These are phyloP conservation scores for Sinocyclocheilus rhinocerous DNA, from an alignment of 2,113 vertebrate genomes.

Conservation along the genomic window DNA sequence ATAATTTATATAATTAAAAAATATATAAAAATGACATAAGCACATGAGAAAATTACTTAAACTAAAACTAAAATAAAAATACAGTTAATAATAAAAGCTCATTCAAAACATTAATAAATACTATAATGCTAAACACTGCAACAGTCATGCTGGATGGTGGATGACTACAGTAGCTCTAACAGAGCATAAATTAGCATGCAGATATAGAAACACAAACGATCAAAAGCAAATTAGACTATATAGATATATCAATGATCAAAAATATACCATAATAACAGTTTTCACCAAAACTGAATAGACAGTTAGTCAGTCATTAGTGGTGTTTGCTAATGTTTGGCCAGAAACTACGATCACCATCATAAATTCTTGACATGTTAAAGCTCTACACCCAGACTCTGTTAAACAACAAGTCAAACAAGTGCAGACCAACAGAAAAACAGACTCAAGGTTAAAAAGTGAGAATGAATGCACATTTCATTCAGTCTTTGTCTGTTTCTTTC, in stretches of 20 bases:
- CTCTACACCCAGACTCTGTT: not conserved
- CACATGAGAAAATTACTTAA: no score
- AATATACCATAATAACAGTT: no score
- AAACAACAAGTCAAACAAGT: constrained; percentile 9
- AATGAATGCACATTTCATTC: not conserved
- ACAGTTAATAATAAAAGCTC: no score
- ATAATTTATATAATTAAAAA: no score
- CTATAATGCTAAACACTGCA: no score
- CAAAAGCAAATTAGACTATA: not conserved
- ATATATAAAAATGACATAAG: no score
- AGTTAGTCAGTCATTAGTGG: not conserved
- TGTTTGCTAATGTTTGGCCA: not conserved
- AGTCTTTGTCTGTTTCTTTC: not conserved
- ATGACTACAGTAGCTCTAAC: not conserved
- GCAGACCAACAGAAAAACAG: not conserved
- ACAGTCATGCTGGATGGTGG: not conserved
- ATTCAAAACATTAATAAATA: no score
- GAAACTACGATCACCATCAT: not conserved
- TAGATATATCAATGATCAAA: not conserved
- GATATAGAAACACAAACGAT: not conserved
- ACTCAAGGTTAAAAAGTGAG: not conserved
- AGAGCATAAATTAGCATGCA: not conserved
- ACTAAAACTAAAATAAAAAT: no score
- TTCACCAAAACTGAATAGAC: not conserved
- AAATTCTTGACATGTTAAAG: not conserved